Conservation (phyloP, 2,113 vertebrate species). For the Pterocles orientalis region DNA sequence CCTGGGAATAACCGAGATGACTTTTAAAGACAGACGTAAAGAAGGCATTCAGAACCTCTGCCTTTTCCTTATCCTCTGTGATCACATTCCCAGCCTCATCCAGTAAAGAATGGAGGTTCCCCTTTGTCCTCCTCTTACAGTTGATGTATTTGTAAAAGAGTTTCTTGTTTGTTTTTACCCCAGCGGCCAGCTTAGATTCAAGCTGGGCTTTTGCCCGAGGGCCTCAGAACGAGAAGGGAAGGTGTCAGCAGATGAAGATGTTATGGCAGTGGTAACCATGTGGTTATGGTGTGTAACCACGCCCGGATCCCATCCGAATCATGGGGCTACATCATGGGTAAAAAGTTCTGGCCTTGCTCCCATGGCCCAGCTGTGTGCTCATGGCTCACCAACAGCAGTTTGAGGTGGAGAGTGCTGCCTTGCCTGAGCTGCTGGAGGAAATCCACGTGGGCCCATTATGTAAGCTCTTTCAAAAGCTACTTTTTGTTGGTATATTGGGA, state of each 20-base stretch:
- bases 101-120: too few species aligned
- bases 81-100: too few species aligned
- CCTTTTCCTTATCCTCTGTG: too few species aligned
- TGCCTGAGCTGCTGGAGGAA: constrained; percentile 27
- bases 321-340: fast-evolving
- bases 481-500: constrained; percentile 34
- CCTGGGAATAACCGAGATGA: too few species aligned
- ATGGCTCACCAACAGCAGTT: background rate
- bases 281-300: background rate
- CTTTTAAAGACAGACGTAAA: too few species aligned
- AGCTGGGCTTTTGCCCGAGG: too few species aligned
- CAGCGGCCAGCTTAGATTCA: too few species aligned
- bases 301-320: fast-evolving
- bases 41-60: too few species aligned
- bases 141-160: too few species aligned
- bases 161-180: too few species aligned
- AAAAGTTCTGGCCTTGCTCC: background rate
- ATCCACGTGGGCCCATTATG: constrained; percentile 30
- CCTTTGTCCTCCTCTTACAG: too few species aligned
- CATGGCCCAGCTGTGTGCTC: background rate
- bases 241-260: background rate
- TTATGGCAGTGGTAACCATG: too few species aligned
- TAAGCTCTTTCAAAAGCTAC: constrained; percentile 55
- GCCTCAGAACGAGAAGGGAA: background rate
- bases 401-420: background rate